Evolutionary conservation across 2,113 vertebrate genomes (phyloP), one percentile per base, ranked within the genome.

Genomic region (Lasiurus borealis): DNA sequence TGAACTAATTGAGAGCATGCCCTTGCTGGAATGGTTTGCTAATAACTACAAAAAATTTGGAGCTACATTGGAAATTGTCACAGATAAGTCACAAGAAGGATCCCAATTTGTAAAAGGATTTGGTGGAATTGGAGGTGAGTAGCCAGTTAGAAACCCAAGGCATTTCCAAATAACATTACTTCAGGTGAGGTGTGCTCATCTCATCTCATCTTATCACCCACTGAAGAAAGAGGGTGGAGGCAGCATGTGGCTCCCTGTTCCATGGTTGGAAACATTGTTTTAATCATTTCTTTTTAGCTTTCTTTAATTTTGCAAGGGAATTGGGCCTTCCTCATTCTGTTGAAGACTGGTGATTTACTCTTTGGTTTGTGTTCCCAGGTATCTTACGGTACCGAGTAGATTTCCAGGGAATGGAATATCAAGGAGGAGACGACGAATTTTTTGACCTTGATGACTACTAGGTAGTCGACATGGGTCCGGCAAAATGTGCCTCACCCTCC

Each of bases 381-480:
- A 99, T 99, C 98, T 98, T 99, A 98, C 98, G 99, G 98, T 99
- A 99, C 99, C 99, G 99, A 98, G 99, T 99, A 99, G 99, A 99
- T 98, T 99, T 99, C 99, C 99, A 99, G 98, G 99, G 99, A 98
- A 99, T 99, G 99, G 99, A 99, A 95, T 99, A 99, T 98, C 99
- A 99, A 99, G 99, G 99, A 99, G 99, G 99, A 98, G 99, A 99
- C 52, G 99, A 99, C 92, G 99, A 99, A 99, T 99, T 99, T 98
- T 99, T 99, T 98, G 99, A 99, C 99, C 99, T 99, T 98, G 99
- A 99, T 99, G 99, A 99, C 99, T 99, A 99, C 99, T 99, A 99
- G 99, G 99, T 99, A 99, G 99, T 99, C 99, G 98, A 99, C 98
- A 98, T 99, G 98, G 99, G 98, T 99, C 98, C 95, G 98, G 98